phyloP scores from a whole-genome alignment of 2,113 vertebrate species.

The Chascanopsetta lugubris region DNA sequence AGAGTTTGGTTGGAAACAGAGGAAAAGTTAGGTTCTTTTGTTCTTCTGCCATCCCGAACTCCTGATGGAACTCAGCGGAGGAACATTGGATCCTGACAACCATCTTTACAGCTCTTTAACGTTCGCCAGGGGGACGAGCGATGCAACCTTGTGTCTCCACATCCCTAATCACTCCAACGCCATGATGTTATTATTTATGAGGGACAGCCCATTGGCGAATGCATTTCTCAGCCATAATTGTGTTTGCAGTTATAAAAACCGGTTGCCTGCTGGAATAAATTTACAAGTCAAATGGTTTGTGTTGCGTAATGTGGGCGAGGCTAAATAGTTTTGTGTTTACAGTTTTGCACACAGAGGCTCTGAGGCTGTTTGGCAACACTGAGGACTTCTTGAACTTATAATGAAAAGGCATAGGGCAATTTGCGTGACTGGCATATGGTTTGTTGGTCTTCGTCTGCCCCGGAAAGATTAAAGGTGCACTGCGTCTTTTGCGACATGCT shows the following conservation, averaged over 20 bases:
- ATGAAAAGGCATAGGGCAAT: conserved; percentile 64
- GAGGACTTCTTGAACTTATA: conserved; percentile 63
- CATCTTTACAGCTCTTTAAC: conserved; percentile 40
- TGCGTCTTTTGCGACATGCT: conserved; percentile 29
- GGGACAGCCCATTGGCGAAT: conserved; percentile 81
- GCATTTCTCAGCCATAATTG: conserved; percentile 91
- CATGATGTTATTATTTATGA: conserved; percentile 90
- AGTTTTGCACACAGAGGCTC: conserved; percentile 35
- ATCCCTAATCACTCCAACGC: conserved; percentile 86
- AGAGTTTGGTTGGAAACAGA: not conserved
- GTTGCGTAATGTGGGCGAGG: conserved; percentile 3
- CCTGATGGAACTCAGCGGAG: not conserved
- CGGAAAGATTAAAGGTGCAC: conserved; percentile 47
- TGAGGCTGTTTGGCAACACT: conserved; percentile 37
- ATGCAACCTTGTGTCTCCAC: conserved; percentile 73
- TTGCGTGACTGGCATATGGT: conserved; percentile 59
- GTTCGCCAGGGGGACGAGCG: conserved; percentile 82
- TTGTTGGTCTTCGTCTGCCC: conserved; percentile 37
- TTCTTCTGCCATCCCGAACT: conserved; percentile 1
- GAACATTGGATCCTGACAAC: conserved; percentile 10
- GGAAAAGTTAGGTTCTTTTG: not conserved
- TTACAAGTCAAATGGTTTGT: conserved; percentile 89
- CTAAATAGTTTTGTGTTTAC: conserved; percentile 39
- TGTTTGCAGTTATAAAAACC: conserved; percentile 88
- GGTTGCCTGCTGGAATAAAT: conserved; percentile 89